Evolutionary conservation across 2,797 vertebrate genomes (phyloP).

Genomic region (Merluccius polli): DNA sequence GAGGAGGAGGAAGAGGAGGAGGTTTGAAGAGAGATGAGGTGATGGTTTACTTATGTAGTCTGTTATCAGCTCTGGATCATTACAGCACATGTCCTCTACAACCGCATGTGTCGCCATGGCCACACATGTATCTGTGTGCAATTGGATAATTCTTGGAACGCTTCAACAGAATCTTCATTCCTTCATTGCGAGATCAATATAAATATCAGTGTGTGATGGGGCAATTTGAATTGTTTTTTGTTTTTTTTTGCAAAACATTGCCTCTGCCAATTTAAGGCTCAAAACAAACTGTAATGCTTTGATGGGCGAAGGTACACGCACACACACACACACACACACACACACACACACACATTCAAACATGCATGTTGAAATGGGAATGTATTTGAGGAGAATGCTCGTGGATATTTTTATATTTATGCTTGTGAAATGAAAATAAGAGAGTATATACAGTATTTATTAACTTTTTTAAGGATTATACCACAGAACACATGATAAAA

Average conservation of each 20-base stretch:
- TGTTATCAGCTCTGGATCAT: constrained; percentile 2
- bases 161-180: neutral
- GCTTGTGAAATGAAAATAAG: constrained; percentile 1
- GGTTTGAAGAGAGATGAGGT: constrained; percentile 12
- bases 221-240: neutral
- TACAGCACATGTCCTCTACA: neutral
- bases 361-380: neutral
- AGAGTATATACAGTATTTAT: neutral
- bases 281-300: too few relatives aligned
- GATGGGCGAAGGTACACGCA: too few relatives aligned
- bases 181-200: neutral
- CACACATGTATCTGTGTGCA: neutral
- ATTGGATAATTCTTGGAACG: neutral
- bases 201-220: neutral
- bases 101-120: neutral
- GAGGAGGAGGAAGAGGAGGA: constrained; percentile 8
- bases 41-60: constrained; percentile 15
- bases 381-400: neutral
- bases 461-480: too few relatives aligned
- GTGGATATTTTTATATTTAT: neutral
- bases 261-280: neutral
- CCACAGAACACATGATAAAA: too few relatives aligned
- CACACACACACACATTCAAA: neutral
- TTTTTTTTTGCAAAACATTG: neutral
- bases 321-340: too few relatives aligned